phyloP scores from a whole-genome alignment of 1,140 invertebrate genomes.

The Glossosoma conforme region DNA sequence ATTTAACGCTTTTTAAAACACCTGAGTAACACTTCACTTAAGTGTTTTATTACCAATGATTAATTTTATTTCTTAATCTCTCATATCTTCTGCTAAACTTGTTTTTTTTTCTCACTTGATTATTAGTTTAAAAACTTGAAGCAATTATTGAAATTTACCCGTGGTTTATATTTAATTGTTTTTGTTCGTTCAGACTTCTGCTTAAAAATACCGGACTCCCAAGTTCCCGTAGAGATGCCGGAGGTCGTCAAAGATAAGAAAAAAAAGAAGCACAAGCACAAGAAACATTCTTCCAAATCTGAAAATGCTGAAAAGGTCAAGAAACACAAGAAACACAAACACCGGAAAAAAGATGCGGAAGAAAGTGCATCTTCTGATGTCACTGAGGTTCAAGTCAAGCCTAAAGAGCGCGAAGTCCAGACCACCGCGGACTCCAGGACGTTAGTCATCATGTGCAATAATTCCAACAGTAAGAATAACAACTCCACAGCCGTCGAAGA shows the following conservation, averaged over 20 bases:
- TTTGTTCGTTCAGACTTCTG: background rate
- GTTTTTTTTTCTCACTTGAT: no score
- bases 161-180: no score
- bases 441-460: conserved; percentile 20
- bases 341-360: conserved; percentile 38
- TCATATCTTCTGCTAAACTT: no score
- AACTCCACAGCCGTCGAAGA: conserved; percentile 39
- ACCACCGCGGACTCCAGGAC: conserved; percentile 22
- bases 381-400: conserved; percentile 34
- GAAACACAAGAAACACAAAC: conserved; percentile 53
- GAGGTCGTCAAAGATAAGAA: conserved; percentile 17
- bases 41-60: no score
- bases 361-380: conserved; percentile 34
- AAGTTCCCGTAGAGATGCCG: background rate
- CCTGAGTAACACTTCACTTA: no score
- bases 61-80: no score
- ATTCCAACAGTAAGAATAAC: conserved; percentile 36
- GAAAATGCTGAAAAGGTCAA: conserved; percentile 43
- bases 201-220: conserved; percentile 6
- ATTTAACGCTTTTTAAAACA: no score
- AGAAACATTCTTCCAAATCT: conserved; percentile 24
- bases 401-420: conserved; percentile 32
- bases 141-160: no score
- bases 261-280: conserved; percentile 26
- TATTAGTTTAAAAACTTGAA: no score